Percentiles rank a stretch among this genome's conserved stretches.
Evolutionary conservation across 2,888 invertebrate species (phyloP).

Genomic region (Callimorpha dominula): DNA sequence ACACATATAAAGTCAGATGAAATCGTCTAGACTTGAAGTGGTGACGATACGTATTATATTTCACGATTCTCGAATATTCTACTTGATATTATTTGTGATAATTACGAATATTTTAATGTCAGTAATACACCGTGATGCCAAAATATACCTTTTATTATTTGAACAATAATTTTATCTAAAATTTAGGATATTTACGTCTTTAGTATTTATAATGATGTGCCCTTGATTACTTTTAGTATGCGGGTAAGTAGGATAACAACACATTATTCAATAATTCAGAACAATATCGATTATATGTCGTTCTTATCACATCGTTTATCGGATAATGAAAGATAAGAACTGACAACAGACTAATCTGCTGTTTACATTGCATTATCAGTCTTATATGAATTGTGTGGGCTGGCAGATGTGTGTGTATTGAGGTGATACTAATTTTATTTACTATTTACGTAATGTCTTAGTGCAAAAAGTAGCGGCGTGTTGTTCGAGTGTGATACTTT

Average conservation of each 20-base stretch:
- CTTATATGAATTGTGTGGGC: neutral
- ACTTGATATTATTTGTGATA: neutral
- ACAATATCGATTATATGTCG: neutral
- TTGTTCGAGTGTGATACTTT: neutral
- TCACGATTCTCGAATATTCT: too few relatives aligned
- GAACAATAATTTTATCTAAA: too few relatives aligned
- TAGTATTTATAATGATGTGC: too few relatives aligned
- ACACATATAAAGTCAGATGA: too few relatives aligned
- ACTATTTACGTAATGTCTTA: neutral
- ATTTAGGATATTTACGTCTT: too few relatives aligned
- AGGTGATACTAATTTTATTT: neutral
- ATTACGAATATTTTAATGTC: neutral
- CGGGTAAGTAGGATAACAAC: neutral
- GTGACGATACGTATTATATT: too few relatives aligned
- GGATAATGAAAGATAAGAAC: conserved; percentile 2
- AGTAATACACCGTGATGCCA: neutral
- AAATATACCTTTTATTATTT: too few relatives aligned
- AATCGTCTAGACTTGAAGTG: too few relatives aligned
- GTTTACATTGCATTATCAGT: neutral
- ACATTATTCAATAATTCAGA: neutral
- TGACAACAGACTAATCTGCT: neutral
- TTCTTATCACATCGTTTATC: conserved; percentile 4
- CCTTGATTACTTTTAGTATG: neutral
- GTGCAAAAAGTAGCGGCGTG: too few relatives aligned
- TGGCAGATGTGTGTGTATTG: neutral